Conservation (phyloP, 2,113 vertebrate genomes). For the Rhinopomastus cyanomelas region DNA sequence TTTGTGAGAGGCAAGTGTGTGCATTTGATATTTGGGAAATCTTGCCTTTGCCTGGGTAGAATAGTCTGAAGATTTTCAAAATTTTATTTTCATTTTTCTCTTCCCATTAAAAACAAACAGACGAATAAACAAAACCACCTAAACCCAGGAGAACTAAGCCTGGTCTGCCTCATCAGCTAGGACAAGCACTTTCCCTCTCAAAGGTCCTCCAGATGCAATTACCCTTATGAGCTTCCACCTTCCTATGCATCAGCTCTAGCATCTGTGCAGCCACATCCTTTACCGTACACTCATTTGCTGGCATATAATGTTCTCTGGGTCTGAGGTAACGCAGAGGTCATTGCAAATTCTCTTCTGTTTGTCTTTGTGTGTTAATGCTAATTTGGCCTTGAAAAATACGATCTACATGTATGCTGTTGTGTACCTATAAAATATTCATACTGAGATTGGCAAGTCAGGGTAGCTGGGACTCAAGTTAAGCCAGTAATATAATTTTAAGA, state of each 20-base stretch:
- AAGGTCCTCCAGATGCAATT: neutral
- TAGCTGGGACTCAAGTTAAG: neutral
- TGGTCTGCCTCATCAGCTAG: neutral
- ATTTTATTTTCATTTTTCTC: neutral
- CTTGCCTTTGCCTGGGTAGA: neutral
- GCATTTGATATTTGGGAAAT: neutral
- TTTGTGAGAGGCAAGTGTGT: neutral
- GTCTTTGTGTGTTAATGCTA: neutral
- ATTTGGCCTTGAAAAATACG: neutral
- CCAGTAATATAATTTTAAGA: neutral
- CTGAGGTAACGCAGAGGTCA: neutral
- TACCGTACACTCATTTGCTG: neutral
- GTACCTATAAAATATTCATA: conserved; percentile 24
- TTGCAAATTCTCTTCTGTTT: conserved; percentile 5
- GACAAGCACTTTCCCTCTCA: neutral
- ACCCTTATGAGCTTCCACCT: neutral
- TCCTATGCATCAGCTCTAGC: neutral
- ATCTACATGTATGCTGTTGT: neutral
- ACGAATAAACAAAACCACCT: neutral
- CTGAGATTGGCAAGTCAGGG: neutral
- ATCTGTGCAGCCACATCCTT: neutral
- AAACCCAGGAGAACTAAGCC: neutral
- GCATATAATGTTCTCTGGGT: neutral
- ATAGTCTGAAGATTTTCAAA: neutral
- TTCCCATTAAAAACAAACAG: neutral